Evolutionary conservation across 2,888 invertebrate genomes (phyloP).

Genomic region (Tinea pellionella): DNA sequence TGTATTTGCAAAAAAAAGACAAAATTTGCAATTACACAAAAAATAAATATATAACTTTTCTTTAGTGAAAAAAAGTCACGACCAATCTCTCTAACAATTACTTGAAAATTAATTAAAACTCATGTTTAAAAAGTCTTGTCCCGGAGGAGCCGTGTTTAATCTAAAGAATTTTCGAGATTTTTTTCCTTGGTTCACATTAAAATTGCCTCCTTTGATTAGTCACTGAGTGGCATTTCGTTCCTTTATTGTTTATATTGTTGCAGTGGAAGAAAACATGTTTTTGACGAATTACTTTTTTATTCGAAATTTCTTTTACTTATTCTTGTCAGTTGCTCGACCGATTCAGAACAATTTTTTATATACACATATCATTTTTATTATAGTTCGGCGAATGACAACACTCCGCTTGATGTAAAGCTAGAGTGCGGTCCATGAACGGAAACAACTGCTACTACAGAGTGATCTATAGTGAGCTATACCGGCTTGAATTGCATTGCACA

Average conservation of each 20-base stretch:
- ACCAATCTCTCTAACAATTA: constrained; percentile 29
- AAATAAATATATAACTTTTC: not conserved
- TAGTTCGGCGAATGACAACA: too few species aligned
- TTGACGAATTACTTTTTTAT: too few species aligned
- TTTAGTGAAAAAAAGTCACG: constrained; percentile 1
- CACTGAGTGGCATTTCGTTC: not conserved
- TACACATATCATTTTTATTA: too few species aligned
- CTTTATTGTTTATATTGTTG: not conserved
- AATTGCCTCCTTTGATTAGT: constrained; percentile 3
- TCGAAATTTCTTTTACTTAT: too few species aligned
- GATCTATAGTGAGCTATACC: too few species aligned
- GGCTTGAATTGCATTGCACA: too few species aligned
- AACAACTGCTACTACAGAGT: too few species aligned
- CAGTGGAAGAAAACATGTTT: not conserved
- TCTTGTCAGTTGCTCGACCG: too few species aligned
- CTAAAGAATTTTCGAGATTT: not conserved
- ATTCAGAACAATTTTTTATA: too few species aligned
- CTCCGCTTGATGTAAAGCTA: too few species aligned
- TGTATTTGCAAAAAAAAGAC: too few species aligned
- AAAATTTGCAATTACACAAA: not conserved
- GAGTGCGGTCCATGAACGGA: too few species aligned
- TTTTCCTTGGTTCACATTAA: not conserved
- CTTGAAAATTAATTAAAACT: constrained; percentile 32
- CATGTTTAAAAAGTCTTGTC: constrained; percentile 18
- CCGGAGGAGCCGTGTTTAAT: constrained; percentile 2